Evolutionary conservation across 2,888 invertebrate species (phyloP).

Genomic region (Caenorhabditis zanzibari): DNA sequence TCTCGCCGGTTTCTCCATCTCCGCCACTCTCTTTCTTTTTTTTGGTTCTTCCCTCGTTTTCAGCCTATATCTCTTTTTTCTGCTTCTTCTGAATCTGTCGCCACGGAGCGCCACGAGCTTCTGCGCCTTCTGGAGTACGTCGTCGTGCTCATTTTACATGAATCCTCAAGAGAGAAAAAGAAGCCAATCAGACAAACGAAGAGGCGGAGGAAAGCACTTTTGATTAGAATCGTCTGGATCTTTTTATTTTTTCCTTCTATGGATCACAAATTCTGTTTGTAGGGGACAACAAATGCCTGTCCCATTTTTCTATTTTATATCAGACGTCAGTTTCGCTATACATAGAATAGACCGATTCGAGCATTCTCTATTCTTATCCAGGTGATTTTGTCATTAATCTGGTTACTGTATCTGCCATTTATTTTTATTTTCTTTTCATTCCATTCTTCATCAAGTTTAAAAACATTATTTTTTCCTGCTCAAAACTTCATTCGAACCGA

Average conservation of each 20-base stretch:
- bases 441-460: too few relatives aligned
- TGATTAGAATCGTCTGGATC: slow-evolving; percentile 18
- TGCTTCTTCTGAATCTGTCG: slow-evolving; percentile 57
- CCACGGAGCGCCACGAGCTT: neutral
- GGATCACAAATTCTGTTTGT: neutral
- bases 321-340: neutral
- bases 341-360: too few relatives aligned
- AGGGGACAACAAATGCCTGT: neutral
- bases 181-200: slow-evolving; percentile 2
- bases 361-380: too few relatives aligned
- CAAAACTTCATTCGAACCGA: slow-evolving; percentile 1
- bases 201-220: slow-evolving; percentile 15
- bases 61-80: slow-evolving; percentile 47
- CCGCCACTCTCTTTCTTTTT: slow-evolving; percentile 31
- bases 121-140: slow-evolving; percentile 27
- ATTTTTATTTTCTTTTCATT: too few relatives aligned
- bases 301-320: neutral
- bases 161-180: neutral
- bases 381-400: too few relatives aligned
- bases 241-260: neutral
- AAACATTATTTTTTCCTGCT: too few relatives aligned
- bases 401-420: too few relatives aligned
- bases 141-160: neutral
- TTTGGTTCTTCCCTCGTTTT: slow-evolving; percentile 29
- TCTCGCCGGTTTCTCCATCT: neutral